Conservation (phyloP, 2,797 vertebrate species). For the Sebastiscus tertius region DNA sequence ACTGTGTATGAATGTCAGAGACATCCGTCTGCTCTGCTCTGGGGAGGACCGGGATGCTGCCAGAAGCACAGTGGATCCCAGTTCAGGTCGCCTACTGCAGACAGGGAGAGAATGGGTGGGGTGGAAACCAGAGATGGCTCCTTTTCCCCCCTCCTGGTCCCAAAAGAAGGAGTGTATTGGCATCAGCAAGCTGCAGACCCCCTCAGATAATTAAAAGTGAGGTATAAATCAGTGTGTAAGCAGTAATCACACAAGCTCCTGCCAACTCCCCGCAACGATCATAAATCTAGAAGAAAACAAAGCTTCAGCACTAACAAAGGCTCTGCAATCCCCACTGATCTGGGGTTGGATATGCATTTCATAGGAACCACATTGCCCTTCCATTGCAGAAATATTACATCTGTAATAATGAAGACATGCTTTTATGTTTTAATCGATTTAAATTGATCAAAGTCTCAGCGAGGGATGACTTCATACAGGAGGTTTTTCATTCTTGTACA, state of each 20-base stretch:
- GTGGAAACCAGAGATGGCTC: slow-evolving; percentile 55
- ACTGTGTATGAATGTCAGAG: slow-evolving; percentile 69
- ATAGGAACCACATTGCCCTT: slow-evolving; percentile 43
- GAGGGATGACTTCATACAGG: slow-evolving; percentile 24
- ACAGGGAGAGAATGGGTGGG: slow-evolving; percentile 29
- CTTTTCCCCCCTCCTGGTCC: slow-evolving; percentile 37
- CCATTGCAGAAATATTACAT: slow-evolving; percentile 37
- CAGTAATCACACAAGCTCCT: slow-evolving; percentile 82
- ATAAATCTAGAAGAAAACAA: slow-evolving; percentile 84
- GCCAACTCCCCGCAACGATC: slow-evolving; percentile 74
- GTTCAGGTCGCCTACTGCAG: slow-evolving; percentile 34
- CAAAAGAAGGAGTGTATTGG: slow-evolving; percentile 71
- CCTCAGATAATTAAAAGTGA: slow-evolving; percentile 86
- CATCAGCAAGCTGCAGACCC: slow-evolving; percentile 72
- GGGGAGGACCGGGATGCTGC: slow-evolving; percentile 56
- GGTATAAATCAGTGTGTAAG: slow-evolving; percentile 85
- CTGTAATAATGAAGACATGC: slow-evolving; percentile 21
- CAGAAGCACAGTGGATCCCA: slow-evolving; percentile 43
- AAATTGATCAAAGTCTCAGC: slow-evolving; percentile 21
- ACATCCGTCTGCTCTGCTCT: slow-evolving; percentile 62
- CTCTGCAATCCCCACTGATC: slow-evolving; percentile 70
- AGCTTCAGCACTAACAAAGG: slow-evolving; percentile 75
- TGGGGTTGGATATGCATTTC: slow-evolving; percentile 62
- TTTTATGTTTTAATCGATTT: slow-evolving; percentile 47
- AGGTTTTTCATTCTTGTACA: slow-evolving; percentile 5